These are phyloP conservation scores for Odontamblyopus lacepedii DNA, from an alignment of 2,797 vertebrate genomes.

Conservation along the genomic window DNA sequence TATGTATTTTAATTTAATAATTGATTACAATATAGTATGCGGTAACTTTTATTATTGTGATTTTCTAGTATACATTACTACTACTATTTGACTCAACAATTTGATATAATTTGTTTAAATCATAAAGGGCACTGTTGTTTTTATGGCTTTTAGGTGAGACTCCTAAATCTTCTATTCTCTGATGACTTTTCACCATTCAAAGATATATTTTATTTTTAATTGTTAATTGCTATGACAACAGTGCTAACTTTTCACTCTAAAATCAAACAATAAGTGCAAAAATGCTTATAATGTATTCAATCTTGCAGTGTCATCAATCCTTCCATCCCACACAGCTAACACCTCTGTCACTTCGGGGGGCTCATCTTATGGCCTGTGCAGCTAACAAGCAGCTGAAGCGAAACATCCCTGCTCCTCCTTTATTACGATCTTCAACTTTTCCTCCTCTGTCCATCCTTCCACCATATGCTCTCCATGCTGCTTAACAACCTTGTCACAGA, in stretches of 20 bases:
- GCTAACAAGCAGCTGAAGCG: conserved; percentile 64
- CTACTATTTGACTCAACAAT: too few relatives aligned
- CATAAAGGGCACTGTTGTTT: too few relatives aligned
- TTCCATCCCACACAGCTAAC: conserved; percentile 27
- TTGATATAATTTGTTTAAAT: too few relatives aligned
- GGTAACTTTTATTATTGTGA: too few relatives aligned
- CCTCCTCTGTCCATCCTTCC: conserved; percentile 55
- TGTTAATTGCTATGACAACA: too few relatives aligned
- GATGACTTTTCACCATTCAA: too few relatives aligned
- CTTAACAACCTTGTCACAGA: conserved; percentile 73
- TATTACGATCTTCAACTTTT: conserved; percentile 51
- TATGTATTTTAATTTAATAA: too few relatives aligned
- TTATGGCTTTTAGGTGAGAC: too few relatives aligned
- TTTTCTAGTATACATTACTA: too few relatives aligned
- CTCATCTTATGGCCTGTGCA: conserved; percentile 46
- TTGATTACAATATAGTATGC: too few relatives aligned
- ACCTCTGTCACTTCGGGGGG: conserved; percentile 24
- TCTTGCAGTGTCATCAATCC: conserved; percentile 16
- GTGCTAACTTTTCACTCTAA: background rate
- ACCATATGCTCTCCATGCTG: conserved; percentile 75
- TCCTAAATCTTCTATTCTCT: too few relatives aligned
- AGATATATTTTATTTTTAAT: too few relatives aligned
- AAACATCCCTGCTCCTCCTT: conserved; percentile 45
- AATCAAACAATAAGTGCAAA: background rate
- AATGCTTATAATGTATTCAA: background rate